A percentile compares a stretch with the other conserved stretches of the same genome.
phyloP scores from a whole-genome alignment of 2,888 invertebrate species.

The Bombylius major region DNA sequence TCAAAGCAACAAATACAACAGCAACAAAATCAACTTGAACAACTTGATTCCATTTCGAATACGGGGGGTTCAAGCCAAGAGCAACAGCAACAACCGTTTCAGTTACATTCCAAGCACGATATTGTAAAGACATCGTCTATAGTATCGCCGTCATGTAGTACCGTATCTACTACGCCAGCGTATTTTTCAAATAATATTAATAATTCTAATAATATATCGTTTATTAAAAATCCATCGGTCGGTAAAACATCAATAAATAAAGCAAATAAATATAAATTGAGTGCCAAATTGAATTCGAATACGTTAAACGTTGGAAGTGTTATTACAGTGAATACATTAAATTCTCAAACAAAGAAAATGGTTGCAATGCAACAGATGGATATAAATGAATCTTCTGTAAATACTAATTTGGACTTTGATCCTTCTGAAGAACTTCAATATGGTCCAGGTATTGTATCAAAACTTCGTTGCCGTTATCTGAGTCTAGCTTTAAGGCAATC shows the following conservation, averaged over 20 bases:
- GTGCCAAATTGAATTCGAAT: neutral
- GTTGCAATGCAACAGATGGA: conserved; percentile 34
- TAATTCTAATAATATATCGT: neutral
- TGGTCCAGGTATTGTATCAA: conserved; percentile 84
- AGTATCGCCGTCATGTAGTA: conserved; percentile 6
- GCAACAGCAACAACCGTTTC: conserved; percentile 15
- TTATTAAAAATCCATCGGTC: conserved; percentile 12
- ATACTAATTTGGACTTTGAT: conserved; percentile 31
- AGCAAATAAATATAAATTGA: neutral
- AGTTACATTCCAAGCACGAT: conserved; percentile 33
- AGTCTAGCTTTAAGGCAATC: conserved; percentile 71
- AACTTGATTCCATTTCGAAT: neutral
- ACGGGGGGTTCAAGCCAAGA: neutral
- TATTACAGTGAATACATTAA: neutral
- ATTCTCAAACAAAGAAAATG: conserved; percentile 30
- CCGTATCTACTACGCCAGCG: conserved; percentile 1
- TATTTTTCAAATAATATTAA: neutral
- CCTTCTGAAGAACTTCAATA: conserved; percentile 71
- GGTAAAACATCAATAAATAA: conserved; percentile 2
- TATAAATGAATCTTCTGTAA: conserved; percentile 8
- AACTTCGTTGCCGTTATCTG: conserved; percentile 73
- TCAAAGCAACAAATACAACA: neutral
- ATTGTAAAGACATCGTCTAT: conserved; percentile 23
- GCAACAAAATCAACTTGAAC: neutral
- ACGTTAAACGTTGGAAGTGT: neutral